phyloP scores from a whole-genome alignment of 1,140 invertebrate species.

The Tetramorium simillimum region DNA sequence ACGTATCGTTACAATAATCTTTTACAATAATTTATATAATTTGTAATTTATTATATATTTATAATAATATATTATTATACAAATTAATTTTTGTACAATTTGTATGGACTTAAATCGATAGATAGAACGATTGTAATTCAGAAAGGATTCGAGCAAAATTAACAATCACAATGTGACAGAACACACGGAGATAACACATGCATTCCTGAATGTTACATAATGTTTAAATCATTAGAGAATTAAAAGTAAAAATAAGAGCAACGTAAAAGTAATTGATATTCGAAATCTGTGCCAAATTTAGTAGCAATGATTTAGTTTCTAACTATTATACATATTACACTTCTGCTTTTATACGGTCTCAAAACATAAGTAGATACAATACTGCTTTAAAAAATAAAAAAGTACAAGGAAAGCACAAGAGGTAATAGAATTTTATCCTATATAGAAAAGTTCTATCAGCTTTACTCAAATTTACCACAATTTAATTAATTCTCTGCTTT shows the following conservation, averaged over 20 bases:
- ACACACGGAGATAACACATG: not conserved
- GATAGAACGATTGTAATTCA: not conserved
- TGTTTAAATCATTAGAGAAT: not conserved
- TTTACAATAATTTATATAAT: not conserved
- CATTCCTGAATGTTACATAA: not conserved
- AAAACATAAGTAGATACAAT: not conserved
- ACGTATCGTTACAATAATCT: not conserved
- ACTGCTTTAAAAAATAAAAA: not conserved
- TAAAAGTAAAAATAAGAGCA: not conserved
- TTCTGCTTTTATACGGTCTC: not conserved
- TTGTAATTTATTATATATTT: not conserved
- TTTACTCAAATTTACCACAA: not conserved
- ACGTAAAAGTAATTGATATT: not conserved
- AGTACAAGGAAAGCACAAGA: not conserved
- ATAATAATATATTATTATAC: not conserved
- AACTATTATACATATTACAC: not conserved
- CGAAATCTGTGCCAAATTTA: not conserved
- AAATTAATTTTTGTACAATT: not conserved
- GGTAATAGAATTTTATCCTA: not conserved
- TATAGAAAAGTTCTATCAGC: not conserved
- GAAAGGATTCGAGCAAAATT: not conserved
- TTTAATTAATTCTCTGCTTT: conserved; percentile 3
- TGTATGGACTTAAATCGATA: not conserved
- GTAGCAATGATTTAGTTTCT: not conserved
- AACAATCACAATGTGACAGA: not conserved